These are phyloP conservation scores for Prionace glauca DNA, from an alignment of 2,797 vertebrate genomes.

Conservation along the genomic window DNA sequence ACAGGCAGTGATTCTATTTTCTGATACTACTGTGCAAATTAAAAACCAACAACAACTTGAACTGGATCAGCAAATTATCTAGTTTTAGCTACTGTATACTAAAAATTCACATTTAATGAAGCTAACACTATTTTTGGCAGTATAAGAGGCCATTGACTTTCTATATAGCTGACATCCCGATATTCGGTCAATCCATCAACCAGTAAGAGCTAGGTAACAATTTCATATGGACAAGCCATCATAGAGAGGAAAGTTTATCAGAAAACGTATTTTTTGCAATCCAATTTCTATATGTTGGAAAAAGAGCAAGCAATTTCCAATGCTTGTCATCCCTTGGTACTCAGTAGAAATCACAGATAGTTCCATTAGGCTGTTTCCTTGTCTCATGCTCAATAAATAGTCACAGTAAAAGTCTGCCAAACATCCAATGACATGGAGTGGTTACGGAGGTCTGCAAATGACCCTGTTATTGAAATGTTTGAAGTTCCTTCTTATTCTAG, in stretches of 20 bases:
- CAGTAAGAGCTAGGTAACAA: slow-evolving; percentile 69
- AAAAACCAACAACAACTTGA: slow-evolving; percentile 98
- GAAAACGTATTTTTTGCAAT: slow-evolving; percentile 63
- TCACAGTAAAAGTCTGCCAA: slow-evolving; percentile 91
- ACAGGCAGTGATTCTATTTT: slow-evolving; percentile 97
- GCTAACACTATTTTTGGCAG: slow-evolving; percentile 99
- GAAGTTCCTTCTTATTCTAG: slow-evolving; percentile 83
- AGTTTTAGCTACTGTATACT: slow-evolving; percentile 94
- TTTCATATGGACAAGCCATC: slow-evolving; percentile 84
- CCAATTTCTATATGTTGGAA: slow-evolving; percentile 53
- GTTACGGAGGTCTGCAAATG: slow-evolving; percentile 76
- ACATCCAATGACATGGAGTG: slow-evolving; percentile 81
- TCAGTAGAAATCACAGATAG: slow-evolving; percentile 87
- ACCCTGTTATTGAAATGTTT: slow-evolving; percentile 70
- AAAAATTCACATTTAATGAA: slow-evolving; percentile 93
- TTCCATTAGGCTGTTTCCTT: slow-evolving; percentile 90
- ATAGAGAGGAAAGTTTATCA: slow-evolving; percentile 70
- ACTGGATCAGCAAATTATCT: slow-evolving; percentile 98
- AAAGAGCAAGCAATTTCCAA: slow-evolving; percentile 75
- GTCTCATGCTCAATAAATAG: slow-evolving; percentile 99
- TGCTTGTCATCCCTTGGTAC: slow-evolving; percentile 81
- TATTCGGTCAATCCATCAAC: slow-evolving; percentile 80
- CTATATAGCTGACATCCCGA: slow-evolving; percentile 82
- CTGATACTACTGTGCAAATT: slow-evolving; percentile 99
- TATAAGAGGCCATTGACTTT: slow-evolving; percentile 94